phyloP scores from a whole-genome alignment of 2,888 invertebrate species.

The Pachydiplax longipennis region DNA sequence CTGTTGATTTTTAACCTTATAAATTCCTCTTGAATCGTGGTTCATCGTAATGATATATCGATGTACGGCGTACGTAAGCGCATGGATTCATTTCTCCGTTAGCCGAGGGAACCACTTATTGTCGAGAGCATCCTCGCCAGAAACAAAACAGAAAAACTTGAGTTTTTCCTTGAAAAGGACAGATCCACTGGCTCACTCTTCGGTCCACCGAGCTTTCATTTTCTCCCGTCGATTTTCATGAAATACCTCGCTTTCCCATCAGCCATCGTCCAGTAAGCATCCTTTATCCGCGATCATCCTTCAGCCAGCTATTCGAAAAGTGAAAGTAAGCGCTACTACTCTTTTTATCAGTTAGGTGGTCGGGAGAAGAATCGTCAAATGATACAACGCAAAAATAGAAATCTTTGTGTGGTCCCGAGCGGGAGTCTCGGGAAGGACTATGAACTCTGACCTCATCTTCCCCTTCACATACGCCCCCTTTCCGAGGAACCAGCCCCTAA shows the following conservation, averaged over 20 bases:
- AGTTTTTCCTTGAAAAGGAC: background rate
- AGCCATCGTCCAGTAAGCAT: background rate
- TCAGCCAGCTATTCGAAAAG: background rate
- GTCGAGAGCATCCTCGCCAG: background rate
- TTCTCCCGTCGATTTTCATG: background rate
- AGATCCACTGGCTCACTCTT: background rate
- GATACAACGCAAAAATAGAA: background rate
- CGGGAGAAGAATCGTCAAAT: background rate
- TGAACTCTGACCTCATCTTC: background rate
- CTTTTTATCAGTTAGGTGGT: background rate
- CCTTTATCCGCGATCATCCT: background rate
- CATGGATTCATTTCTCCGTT: background rate
- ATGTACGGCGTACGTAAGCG: too few relatives aligned
- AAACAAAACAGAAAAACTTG: background rate
- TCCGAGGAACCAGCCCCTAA: background rate
- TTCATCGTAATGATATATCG: too few relatives aligned
- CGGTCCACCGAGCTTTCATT: background rate
- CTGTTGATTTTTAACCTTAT: too few relatives aligned
- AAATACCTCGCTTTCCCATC: background rate
- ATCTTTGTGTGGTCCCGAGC: background rate
- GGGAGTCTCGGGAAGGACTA: background rate
- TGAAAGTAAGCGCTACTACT: background rate
- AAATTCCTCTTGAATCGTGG: too few relatives aligned
- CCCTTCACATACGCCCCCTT: background rate
- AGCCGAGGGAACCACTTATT: background rate